Conservation (phyloP, 1,140 invertebrate species). For the Batillaria attramentaria region DNA sequence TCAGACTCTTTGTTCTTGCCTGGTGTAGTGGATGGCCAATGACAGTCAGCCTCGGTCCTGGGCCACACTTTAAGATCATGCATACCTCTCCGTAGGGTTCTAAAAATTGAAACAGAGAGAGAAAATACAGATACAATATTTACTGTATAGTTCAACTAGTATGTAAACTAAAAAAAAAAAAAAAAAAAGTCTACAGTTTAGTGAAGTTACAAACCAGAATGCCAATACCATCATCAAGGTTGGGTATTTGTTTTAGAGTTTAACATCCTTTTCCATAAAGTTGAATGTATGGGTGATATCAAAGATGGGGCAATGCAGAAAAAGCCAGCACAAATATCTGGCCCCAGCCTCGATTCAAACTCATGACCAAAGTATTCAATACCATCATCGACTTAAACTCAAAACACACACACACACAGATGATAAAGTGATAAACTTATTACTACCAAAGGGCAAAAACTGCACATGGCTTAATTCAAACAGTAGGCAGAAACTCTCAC, state of each 20-base stretch:
- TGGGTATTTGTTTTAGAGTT: too few relatives aligned
- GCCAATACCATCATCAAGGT: too few relatives aligned
- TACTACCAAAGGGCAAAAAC: too few relatives aligned
- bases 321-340: too few relatives aligned
- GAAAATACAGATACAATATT: not conserved
- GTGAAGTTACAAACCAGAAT: too few relatives aligned
- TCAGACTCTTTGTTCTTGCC: conserved; percentile 85
- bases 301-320: too few relatives aligned
- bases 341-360: too few relatives aligned
- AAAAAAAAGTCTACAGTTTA: not conserved
- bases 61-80: conserved; percentile 76
- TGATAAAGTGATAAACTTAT: not conserved
- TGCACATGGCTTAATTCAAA: too few relatives aligned
- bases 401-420: too few relatives aligned
- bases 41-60: conserved; percentile 80
- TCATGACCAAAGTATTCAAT: too few relatives aligned
- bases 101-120: conserved; percentile 39
- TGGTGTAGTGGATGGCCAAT: conserved; percentile 81
- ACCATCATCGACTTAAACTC: not conserved
- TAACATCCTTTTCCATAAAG: too few relatives aligned
- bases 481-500: not conserved
- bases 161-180: conserved; percentile 12
- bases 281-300: too few relatives aligned
- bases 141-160: not conserved
- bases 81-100: conserved; percentile 73